Evolutionary conservation across 2,797 vertebrate genomes (phyloP).

Genomic region (Tamandua tetradactyla): DNA sequence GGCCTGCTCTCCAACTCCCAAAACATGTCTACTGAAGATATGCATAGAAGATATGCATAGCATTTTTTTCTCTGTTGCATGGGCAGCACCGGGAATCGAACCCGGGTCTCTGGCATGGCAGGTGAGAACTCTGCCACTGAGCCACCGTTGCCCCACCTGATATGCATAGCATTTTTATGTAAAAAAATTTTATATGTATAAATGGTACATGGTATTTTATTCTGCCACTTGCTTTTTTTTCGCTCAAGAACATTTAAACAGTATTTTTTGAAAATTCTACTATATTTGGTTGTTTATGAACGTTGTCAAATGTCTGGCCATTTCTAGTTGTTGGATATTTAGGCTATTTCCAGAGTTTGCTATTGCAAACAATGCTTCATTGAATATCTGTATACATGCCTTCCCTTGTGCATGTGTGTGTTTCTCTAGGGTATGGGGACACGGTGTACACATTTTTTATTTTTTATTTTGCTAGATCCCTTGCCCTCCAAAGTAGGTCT

Average conservation of each 20-base stretch:
- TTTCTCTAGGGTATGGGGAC: not conserved
- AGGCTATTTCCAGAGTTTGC: not conserved
- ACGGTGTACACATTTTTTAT: not conserved
- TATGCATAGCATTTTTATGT: not conserved
- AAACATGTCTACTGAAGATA: not conserved
- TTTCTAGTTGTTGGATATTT: not conserved
- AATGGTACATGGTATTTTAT: not conserved
- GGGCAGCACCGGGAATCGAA: too few species aligned
- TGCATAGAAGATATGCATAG: not conserved
- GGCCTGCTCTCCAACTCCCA: not conserved
- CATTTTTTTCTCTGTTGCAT: too few species aligned
- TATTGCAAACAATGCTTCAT: not conserved
- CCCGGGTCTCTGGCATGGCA: too few species aligned
- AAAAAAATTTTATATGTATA: not conserved
- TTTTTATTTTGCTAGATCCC: not conserved
- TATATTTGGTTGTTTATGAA: not conserved
- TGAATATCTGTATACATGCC: too few species aligned
- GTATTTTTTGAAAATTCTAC: not conserved
- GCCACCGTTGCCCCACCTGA: too few species aligned
- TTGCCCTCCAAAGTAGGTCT: not conserved
- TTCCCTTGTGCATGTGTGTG: not conserved
- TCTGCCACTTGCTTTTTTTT: not conserved
- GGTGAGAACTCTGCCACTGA: too few species aligned
- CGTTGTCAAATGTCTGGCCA: rapidly evolving
- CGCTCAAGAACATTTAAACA: not conserved